Evolutionary conservation across 2,888 invertebrate genomes (phyloP), one percentile per base, ranked within the genome.

Genomic region (Portevinia maculata): DNA sequence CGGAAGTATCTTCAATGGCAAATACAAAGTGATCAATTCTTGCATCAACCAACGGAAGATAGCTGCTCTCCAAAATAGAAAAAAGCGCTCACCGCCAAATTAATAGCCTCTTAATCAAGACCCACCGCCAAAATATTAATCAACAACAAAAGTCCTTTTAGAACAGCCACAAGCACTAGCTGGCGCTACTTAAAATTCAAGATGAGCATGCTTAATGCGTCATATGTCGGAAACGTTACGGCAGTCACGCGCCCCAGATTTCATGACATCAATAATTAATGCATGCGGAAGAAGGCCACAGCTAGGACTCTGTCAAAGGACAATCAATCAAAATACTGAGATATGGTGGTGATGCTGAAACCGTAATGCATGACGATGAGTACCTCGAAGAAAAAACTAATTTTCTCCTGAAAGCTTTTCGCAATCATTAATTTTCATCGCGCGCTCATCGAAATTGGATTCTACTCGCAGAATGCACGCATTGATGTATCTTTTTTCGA

Each of bases 61-160:
- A 13, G 21, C 6, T n/a, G 11, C 48, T 53, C 19, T 39, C 44
- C 28, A 28, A 17, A 7, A n/a, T 5, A 17, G 3, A 32, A 44
- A 34, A 37, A 41, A 70, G 46, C 5, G 6, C 7, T 62, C 74
- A 79, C 78, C 83, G 55, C 71, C 60, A 71, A 89, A 89, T 89
- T 88, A 89, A 89, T 89, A 88, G 87, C 87, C 87, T 85, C 85
- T 87, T 87, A 86, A 87, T 87, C 86, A 86, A 84, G 85, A 84
- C 83, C 73, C 39, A 84, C 86, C 79, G 76, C 53, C 79, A 60
- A 84, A 65, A 70, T 78, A 84, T 81, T 71, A 81, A 71, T 79
- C 83, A 78, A 44, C 55, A 34, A 13, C 24, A 30, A 50, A 34
- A 41, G 62, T 65, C 50, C 28, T 64, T 70, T 46, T 37, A 7